A percentile compares a stretch with the other conserved stretches of the same genome.
phyloP scores from a whole-genome alignment of 1,140 invertebrate genomes.

The Bemisia tabaci region DNA sequence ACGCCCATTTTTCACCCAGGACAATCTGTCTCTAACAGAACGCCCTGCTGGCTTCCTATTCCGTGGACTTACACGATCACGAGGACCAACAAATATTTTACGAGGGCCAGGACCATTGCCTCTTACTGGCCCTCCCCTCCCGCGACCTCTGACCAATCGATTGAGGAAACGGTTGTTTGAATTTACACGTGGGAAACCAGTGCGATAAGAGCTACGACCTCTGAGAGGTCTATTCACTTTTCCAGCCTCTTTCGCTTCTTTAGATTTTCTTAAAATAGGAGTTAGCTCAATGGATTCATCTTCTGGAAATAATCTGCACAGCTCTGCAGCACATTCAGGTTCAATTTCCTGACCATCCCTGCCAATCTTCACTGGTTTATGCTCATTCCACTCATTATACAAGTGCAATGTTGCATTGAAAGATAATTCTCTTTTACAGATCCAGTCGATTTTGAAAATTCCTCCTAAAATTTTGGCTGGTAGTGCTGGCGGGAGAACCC shows the following conservation, averaged over 20 bases:
- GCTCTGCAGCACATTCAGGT: conserved; percentile 81
- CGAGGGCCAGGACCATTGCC: conserved; percentile 1
- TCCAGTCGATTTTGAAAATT: conserved; percentile 93
- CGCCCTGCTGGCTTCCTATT: background rate
- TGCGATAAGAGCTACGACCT: background rate
- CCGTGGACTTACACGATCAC: background rate
- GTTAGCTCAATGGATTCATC: conserved; percentile 88
- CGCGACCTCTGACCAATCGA: conserved; percentile 7
- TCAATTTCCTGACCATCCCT: conserved; percentile 97
- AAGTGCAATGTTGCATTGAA: conserved; percentile 86
- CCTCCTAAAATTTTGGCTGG: conserved; percentile 85
- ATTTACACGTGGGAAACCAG: background rate
- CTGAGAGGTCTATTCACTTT: background rate
- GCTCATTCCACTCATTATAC: conserved; percentile 97
- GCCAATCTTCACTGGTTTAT: conserved; percentile 96
- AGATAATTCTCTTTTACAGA: conserved; percentile 84
- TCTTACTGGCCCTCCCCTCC: conserved; percentile 6
- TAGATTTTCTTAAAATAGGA: conserved; percentile 74
- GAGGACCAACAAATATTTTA: conserved; percentile 3
- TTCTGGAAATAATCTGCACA: conserved; percentile 86
- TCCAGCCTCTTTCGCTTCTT: conserved; percentile 53
- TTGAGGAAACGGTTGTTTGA: conserved; percentile 7
- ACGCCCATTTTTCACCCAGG: background rate
- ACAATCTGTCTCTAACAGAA: background rate
- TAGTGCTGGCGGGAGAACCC: conserved; percentile 90